These are phyloP conservation scores for Brachyrhaphis roseni DNA, from an alignment of 2,797 vertebrate species.

Conservation along the genomic window DNA sequence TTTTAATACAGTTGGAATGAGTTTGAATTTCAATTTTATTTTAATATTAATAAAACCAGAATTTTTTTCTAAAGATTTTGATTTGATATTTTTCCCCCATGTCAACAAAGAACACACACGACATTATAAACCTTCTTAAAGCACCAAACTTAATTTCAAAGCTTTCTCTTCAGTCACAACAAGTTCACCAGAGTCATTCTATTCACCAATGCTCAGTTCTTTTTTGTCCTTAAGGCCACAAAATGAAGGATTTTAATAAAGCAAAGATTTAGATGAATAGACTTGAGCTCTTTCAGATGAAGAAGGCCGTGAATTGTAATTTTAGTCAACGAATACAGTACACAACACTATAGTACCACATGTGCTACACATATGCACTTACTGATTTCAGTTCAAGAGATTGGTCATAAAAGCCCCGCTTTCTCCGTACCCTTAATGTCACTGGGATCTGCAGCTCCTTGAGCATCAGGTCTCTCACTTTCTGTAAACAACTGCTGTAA, in stretches of 20 bases:
- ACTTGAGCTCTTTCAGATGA: constrained; percentile 30
- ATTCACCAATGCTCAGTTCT: background rate
- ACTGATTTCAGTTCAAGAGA: constrained; percentile 57
- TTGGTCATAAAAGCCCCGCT: constrained; percentile 45
- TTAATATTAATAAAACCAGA: constrained; percentile 1
- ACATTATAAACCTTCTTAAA: background rate
- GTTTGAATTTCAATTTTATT: constrained; percentile 8
- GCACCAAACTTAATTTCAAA: constrained; percentile 3
- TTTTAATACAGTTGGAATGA: background rate
- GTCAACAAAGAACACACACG: background rate
- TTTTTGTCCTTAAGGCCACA: constrained; percentile 54
- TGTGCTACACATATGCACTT: constrained; percentile 51
- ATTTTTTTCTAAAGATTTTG: constrained; percentile 3
- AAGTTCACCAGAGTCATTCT: constrained; percentile 5
- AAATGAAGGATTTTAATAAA: constrained; percentile 25
- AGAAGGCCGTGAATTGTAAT: constrained; percentile 39
- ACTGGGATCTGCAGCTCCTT: constrained; percentile 22
- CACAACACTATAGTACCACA: constrained; percentile 21
- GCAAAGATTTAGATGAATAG: constrained; percentile 18
- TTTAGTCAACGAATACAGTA: constrained; percentile 23
- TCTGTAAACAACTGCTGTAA: constrained; percentile 30
- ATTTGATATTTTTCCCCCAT: background rate
- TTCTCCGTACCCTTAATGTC: constrained; percentile 17
- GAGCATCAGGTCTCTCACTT: constrained; percentile 24
- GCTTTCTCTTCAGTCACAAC: background rate